Base-by-base conservation (phyloP, 2,113 vertebrate species). In the Junco hyemalis region DNA sequence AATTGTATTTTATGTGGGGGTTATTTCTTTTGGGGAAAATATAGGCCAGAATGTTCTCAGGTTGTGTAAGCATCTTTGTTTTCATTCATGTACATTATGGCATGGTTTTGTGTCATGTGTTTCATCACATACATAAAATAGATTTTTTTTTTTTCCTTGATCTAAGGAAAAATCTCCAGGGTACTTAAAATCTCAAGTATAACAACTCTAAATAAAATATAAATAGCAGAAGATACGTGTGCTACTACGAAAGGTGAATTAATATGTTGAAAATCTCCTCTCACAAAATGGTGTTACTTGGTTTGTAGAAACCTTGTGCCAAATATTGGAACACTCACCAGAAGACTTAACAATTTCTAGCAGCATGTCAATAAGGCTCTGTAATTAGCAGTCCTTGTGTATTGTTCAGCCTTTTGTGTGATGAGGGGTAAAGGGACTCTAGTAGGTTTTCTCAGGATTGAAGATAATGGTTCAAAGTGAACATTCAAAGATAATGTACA, bases 51-150 rank as follows among this genome's bases (percentile, higher is more conserved):
- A 7, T 36, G 14, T 76, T 76, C 60, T 44, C 4, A 3, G 64
- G 20, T 60, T 65, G n/a, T 47, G 1, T 53, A 42, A 81, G 19
- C 31, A 87, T 9, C 45, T 87, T 79, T 85, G 10, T 33, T 82
- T 90, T 53, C 0, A 0, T 15, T 60, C 13, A 4, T 17, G 14
- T 65, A 63, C 35, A 5, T 91, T 77, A 17, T 1, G 73, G 33
- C 4, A 40, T 2, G 19, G 25, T 89, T 85, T 68, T 68, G 12
- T 63, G 36, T 81, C 1, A 2, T 53, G 5, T 36, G 9, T 89
- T 91, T 84, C 22, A n/a, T 78, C 22, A 15, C 15, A 47, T 19
- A 77, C 60, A 64, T 80, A 66, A 66, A 84, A 40, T 24, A 54
- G 3, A 0, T 16, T 3, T 76, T 33, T 81, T 81, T 81, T 35